phyloP scores from a whole-genome alignment of 2,888 invertebrate species.

The Drosophila limbata region DNA sequence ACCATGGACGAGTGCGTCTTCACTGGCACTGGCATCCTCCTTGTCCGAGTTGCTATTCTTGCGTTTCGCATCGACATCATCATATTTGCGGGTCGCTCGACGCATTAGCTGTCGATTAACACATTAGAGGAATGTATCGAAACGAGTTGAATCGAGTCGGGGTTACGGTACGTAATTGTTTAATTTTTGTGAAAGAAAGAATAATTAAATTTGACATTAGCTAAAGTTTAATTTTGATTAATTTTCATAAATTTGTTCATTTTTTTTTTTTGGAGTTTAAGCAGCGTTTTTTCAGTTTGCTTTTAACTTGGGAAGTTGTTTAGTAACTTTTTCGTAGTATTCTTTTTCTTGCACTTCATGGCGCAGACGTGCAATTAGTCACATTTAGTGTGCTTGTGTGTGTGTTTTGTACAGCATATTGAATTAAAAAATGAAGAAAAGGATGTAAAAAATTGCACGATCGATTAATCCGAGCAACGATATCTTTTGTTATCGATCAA shows the following conservation, averaged over 20 bases:
- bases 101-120: conserved; percentile 59
- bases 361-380: conserved; percentile 72
- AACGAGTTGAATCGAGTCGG: conserved; percentile 23
- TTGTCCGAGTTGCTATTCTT: conserved; percentile 84
- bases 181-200: conserved; percentile 68
- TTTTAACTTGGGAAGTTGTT: conserved; percentile 28
- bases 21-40: conserved; percentile 64
- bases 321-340: conserved; percentile 24
- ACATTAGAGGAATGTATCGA: conserved; percentile 14
- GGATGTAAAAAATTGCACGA: conserved; percentile 4
- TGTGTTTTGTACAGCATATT: conserved; percentile 21
- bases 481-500: conserved; percentile 7
- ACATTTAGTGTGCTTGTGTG: conserved; percentile 49
- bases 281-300: conserved; percentile 24
- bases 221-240: conserved; percentile 32
- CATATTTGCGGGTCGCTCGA: conserved; percentile 62
- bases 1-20: conserved; percentile 68
- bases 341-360: conserved; percentile 33
- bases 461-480: conserved; percentile 23
- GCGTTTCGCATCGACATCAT: conserved; percentile 82
- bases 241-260: conserved; percentile 30
- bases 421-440: conserved; percentile 18
- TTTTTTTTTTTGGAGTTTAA: conserved; percentile 25
- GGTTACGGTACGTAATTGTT: conserved; percentile 29
- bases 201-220: conserved; percentile 77